These are phyloP conservation scores for Dermatemys mawii DNA, from an alignment of 2,113 vertebrate genomes.

Conservation along the genomic window DNA sequence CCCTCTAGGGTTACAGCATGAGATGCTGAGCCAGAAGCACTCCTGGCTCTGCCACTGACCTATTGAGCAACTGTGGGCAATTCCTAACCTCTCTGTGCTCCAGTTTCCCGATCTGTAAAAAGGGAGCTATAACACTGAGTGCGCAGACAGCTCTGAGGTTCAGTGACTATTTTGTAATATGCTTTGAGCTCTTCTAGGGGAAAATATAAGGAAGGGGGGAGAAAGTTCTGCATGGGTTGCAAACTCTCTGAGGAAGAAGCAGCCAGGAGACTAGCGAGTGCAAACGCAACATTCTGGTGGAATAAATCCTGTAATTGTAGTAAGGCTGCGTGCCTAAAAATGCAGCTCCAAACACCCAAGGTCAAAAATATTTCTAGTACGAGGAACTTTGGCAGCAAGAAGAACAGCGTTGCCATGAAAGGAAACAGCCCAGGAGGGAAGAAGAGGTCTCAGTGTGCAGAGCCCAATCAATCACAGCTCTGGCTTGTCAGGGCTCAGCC, in stretches of 20 bases:
- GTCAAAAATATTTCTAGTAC: constrained; percentile 16
- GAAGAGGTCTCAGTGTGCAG: not conserved
- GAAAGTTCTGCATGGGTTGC: not conserved
- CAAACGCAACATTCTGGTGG: not conserved
- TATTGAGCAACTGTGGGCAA: not conserved
- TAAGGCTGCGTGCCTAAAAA: not conserved
- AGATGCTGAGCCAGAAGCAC: not conserved
- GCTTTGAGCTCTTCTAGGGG: not conserved
- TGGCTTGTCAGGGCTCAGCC: not conserved
- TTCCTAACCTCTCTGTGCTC: not conserved
- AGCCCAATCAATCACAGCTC: not conserved
- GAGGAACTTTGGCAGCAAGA: not conserved
- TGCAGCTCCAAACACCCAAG: not conserved
- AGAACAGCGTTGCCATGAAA: not conserved
- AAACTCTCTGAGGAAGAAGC: not conserved
- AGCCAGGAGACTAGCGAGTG: not conserved
- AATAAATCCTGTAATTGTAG: constrained; percentile 1
- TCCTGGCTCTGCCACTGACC: not conserved
- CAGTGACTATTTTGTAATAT: not conserved
- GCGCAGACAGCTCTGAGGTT: not conserved
- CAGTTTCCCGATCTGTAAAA: not conserved
- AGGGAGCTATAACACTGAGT: not conserved
- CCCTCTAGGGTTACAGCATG: not conserved
- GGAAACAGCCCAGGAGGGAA: not conserved
- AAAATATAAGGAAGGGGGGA: not conserved